These are phyloP conservation scores for Melanostoma mellinum DNA, from an alignment of 2,888 invertebrate genomes.

Conservation along the genomic window DNA sequence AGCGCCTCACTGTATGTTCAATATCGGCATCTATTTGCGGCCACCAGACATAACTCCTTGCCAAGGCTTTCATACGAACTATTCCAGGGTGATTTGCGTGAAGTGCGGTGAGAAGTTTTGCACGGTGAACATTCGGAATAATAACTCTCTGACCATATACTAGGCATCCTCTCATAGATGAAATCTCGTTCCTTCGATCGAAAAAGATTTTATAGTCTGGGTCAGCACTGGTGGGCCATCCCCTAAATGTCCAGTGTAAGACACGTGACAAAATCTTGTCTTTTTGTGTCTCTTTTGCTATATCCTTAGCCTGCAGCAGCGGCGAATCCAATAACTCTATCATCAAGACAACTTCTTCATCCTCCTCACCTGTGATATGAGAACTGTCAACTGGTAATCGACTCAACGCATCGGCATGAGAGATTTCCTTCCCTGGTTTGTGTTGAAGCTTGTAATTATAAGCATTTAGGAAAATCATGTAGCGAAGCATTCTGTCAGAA, in stretches of 20 bases:
- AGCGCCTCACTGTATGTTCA: not conserved
- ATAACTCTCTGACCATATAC: slow-evolving; percentile 53
- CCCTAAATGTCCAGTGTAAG: not conserved
- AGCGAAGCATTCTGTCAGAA: slow-evolving; percentile 51
- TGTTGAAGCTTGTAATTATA: not conserved
- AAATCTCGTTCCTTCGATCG: slow-evolving; percentile 3
- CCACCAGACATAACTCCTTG: slow-evolving; percentile 48
- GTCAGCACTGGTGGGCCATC: not conserved
- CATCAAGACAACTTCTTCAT: not conserved
- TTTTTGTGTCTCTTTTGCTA: slow-evolving; percentile 2
- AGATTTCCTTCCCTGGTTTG: not conserved
- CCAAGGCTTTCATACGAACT: slow-evolving; percentile 35
- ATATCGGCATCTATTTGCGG: slow-evolving; percentile 29
- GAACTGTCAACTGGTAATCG: not conserved
- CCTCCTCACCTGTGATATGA: not conserved
- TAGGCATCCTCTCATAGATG: slow-evolving; percentile 44
- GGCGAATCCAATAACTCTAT: not conserved
- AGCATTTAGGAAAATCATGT: slow-evolving; percentile 27
- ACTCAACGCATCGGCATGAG: not conserved
- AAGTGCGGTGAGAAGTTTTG: slow-evolving; percentile 17
- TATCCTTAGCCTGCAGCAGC: not conserved
- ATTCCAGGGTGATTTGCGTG: slow-evolving; percentile 28
- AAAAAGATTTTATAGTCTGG: slow-evolving; percentile 7
- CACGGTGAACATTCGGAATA: slow-evolving; percentile 34
- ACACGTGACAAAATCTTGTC: slow-evolving; percentile 15